Evolutionary conservation across 2,113 vertebrate genomes (phyloP).

Genomic region (Ramphastos sulfuratus): DNA sequence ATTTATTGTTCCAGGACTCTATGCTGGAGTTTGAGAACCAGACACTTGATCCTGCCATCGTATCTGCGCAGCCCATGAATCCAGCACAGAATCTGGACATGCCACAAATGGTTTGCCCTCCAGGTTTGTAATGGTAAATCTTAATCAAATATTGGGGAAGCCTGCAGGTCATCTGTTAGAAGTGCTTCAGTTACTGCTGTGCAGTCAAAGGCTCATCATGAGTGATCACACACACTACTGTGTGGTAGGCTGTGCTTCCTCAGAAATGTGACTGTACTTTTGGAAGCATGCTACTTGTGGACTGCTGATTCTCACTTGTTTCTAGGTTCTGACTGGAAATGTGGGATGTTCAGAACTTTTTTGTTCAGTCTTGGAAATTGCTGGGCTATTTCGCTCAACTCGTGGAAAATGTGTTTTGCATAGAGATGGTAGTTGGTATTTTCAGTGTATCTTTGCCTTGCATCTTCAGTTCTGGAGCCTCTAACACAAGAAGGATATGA

Average conservation of each 20-base stretch:
- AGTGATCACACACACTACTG: neutral
- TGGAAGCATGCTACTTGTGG: neutral
- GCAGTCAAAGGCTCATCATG: neutral
- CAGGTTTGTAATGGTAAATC: conserved; percentile 78
- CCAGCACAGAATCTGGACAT: conserved; percentile 86
- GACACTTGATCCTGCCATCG: conserved; percentile 94
- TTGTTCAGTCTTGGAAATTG: neutral
- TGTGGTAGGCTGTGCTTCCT: neutral
- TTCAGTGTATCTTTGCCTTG: neutral
- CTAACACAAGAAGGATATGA: too few species aligned
- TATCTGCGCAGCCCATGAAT: conserved; percentile 98
- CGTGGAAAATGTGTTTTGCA: neutral
- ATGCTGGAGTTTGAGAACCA: conserved; percentile 98
- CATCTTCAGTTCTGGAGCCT: neutral
- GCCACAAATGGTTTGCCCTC: conserved; percentile 89
- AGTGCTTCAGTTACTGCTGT: neutral
- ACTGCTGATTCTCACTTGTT: neutral
- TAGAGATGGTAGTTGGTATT: neutral
- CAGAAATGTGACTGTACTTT: neutral
- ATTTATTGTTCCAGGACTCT: conserved; percentile 81
- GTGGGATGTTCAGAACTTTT: neutral
- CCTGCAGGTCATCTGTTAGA: neutral
- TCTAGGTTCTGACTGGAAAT: neutral
- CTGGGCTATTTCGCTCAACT: neutral
- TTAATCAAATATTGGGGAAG: neutral